Base-by-base conservation (phyloP, 2,113 vertebrate species). In the mouse (Mus musculus) region DNA sequence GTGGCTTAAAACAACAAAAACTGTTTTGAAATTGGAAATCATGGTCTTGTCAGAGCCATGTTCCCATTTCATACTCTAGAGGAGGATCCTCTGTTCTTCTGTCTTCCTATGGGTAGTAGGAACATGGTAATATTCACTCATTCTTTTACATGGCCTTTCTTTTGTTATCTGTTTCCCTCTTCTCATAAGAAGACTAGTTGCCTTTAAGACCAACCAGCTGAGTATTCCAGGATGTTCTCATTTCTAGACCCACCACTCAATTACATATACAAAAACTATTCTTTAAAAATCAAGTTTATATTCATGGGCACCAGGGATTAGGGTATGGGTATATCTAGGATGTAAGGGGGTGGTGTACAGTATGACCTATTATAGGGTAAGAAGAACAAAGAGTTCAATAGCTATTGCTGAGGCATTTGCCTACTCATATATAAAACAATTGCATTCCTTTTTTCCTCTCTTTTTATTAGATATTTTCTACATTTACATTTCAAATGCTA, bases 21-120 rank as follows among this genome's bases (percentile, higher is more conserved):
- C 67, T 90, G 26, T 82, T 73, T 71, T 72, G 33, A 81, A 91
- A 39, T 65, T n/a, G 63, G 42, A 93, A 92, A 88, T 71, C 52
- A 80, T 36, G 52, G 19, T 94, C 4, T 61, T 22, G 81, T 61
- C 10, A 81, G 26, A 22, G 5, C 28, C 11, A 2, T 90, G 10
- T 56, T 89, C 16, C 67, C 61, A 80, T 24, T 73, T 63, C 20
- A 87, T 22, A 52, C 10, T 63, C 46, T 71, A 94, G 52, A 22
- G 9, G 33, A 56, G 16, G 59, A 16, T 5, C 39, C 72, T 88
- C 65, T 46, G 59, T 85, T 92, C 46, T 94, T 78, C 7, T 8
- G 22, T 28, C 11, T 95, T 94, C 72, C 61, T 33, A 46, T 91
- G 54, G 69, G 36, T 89, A 36, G n/a, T 88, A 52, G 54, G 26